Percentiles rank a stretch among this genome's conserved stretches.
phyloP scores from a whole-genome alignment of 1,140 invertebrate genomes.

The Scaptomyza graminum region DNA sequence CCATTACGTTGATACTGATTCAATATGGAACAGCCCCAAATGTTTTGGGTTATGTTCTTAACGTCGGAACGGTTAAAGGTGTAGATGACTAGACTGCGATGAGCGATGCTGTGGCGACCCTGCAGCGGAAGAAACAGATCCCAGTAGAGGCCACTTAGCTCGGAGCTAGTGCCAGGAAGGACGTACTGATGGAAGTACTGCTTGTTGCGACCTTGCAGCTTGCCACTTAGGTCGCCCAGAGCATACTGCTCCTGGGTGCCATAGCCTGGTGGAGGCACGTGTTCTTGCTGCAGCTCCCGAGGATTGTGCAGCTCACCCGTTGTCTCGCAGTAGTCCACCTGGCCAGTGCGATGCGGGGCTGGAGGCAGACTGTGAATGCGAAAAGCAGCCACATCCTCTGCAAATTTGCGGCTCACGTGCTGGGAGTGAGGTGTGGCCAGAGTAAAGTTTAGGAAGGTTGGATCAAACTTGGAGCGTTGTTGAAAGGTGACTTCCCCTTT shows the following conservation, averaged over 20 bases:
- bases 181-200: constrained; percentile 88
- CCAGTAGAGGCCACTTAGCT: constrained; percentile 90
- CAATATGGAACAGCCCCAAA: constrained; percentile 89
- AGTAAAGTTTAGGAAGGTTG: constrained; percentile 91
- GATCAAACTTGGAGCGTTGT: constrained; percentile 93
- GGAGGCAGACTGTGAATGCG: constrained; percentile 89
- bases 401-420: constrained; percentile 77
- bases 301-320: constrained; percentile 90
- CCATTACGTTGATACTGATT: constrained; percentile 87
- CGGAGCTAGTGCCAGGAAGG: constrained; percentile 87
- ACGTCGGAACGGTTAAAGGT: constrained; percentile 86
- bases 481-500: constrained; percentile 91
- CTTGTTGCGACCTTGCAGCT: constrained; percentile 90
- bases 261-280: constrained; percentile 87
- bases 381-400: constrained; percentile 85
- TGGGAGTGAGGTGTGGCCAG: constrained; percentile 84
- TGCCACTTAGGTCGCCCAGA: constrained; percentile 95
- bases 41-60: constrained; percentile 85
- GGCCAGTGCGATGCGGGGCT: constrained; percentile 84
- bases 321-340: constrained; percentile 86
- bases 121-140: constrained; percentile 94
- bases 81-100: constrained; percentile 93
- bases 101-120: constrained; percentile 91
- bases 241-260: constrained; percentile 94
- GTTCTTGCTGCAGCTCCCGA: constrained; percentile 85